phyloP scores from a whole-genome alignment of 2,797 vertebrate genomes.

The Microctenopoma steveboyesi region DNA sequence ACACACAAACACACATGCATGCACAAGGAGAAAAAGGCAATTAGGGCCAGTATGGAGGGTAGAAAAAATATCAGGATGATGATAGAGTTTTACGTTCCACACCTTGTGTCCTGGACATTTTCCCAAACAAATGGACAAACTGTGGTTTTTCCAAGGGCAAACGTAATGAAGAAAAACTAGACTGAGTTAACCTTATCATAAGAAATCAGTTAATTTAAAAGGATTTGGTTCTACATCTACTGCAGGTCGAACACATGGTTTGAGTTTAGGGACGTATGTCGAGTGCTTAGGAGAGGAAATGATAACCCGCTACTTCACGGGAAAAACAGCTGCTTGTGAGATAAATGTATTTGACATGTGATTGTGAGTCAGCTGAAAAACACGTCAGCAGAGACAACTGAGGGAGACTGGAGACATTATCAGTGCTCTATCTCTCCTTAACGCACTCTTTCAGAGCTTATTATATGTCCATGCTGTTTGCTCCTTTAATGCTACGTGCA shows the following conservation, averaged over 20 bases:
- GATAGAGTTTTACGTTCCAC: constrained; percentile 51
- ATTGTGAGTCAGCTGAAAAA: constrained; percentile 13
- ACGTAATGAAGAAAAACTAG: constrained; percentile 53
- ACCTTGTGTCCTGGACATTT: constrained; percentile 50
- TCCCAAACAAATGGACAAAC: constrained; percentile 45
- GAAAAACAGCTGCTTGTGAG: constrained; percentile 23
- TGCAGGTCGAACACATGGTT: constrained; percentile 42
- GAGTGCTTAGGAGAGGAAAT: constrained; percentile 22
- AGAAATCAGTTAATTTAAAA: constrained; percentile 33
- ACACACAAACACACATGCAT: constrained; percentile 6
- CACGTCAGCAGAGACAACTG: constrained; percentile 1
- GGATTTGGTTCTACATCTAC: constrained; percentile 30
- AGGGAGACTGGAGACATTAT: neutral
- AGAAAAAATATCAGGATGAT: constrained; percentile 44
- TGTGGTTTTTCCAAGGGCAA: constrained; percentile 57
- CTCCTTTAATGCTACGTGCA: too few relatives aligned
- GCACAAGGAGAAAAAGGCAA: constrained; percentile 71
- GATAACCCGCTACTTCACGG: constrained; percentile 6
- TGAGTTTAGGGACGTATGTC: constrained; percentile 19
- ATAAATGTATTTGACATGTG: constrained; percentile 3
- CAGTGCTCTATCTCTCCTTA: too few relatives aligned
- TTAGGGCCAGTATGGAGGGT: constrained; percentile 51
- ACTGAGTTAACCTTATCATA: constrained; percentile 14
- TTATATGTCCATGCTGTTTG: too few relatives aligned
- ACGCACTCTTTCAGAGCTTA: too few relatives aligned